Evolutionary conservation across 2,888 invertebrate genomes (phyloP), one percentile per base, ranked within the genome.

Genomic region (Pilophorus perplexus): DNA sequence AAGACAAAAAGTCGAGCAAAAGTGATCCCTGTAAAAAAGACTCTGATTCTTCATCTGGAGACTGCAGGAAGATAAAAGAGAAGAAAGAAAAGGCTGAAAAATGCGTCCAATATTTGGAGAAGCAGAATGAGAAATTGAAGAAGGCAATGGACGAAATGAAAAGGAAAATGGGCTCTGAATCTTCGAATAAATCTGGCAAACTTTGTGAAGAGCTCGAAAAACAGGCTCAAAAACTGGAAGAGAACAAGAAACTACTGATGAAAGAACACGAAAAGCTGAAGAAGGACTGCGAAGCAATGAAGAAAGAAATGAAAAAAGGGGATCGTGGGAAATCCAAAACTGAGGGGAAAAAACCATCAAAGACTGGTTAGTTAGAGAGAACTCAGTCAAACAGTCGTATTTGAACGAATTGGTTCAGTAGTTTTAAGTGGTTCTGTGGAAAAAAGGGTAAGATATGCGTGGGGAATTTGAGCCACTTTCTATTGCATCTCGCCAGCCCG

Each of bases 91-190:
- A 62, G 22, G 46, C 44, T 1, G 46, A 62, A 28, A 22, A 44
- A 2, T 62, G 62, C 22, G 23, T 28, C 2, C 23, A 46, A 28
- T 46, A 62, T 22, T 12, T 62, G 28, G 12, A 8, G n/a, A 62
- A 62, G 22, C 44, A 62, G 22, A 62, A 62, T 20, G 48, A 62
- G 8, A 62, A 62, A 28, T 20, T 62, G 28, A 46, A 33, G 20
- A 62, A 62, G 28, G 46, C 46, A 48, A 14, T 46, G n/a, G 62
- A 44, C 8, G 28, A 44, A 20, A n/a, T 62, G 46, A 44, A 59
- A n/a, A 42, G 27, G 16, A 40, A 59, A 42, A 33, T 33, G 33
- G 12, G 33, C 33, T 8, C 14, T 14, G 14, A 14, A 8, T 28
- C 52, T 10, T 28, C 25, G 16, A n/a, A n/a, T n/a, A n/a, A n/a